Base-by-base conservation (phyloP, 2,888 invertebrate genomes). In the Xylota sylvarum region DNA sequence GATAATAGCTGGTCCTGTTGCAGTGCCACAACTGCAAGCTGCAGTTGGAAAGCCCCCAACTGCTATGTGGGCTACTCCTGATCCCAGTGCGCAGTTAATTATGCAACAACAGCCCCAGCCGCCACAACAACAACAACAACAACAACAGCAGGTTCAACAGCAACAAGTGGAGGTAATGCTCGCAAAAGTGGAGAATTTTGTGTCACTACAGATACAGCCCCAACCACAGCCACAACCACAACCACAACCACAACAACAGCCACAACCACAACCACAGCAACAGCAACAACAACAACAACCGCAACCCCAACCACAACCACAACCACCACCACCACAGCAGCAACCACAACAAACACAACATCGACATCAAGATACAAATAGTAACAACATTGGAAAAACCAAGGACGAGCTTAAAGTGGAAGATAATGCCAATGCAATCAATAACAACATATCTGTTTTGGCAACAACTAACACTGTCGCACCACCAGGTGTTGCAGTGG, bases 321-420 rank as follows among this genome's bases (percentile, higher is more conserved):
- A 64, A 5, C 43, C 35, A 37, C 65, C 50, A n/a, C 40, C 14
- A 0, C 52, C 58, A 5, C 78, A 60, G 12, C 74, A 48, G 12
- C 73, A 50, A 19, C 12, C 23, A n/a, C 78, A 78, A n/a, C 77
- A 78, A 23, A 70, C 50, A 2, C 70, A 82, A 55, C 48, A 72
- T 19, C 76, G 52, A 7, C 76, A 89, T 10, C 87, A 83, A 19
- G 88, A 88, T 89, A 64, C 12, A 88, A 90, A 60, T 88, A 89
- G 55, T 88, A 90, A 52, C 88, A 90, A 9, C 73, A 88, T 60
- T 23, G 67, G 6, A 19, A 85, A 73, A 5, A 2, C 27, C 1
- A 78, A 69, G 7, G 58, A 69, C 0, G 72, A 82, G n/a, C 0
- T 58, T 2, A 43, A 46, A 10, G n/a, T 46, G 3, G 72, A 55